phyloP scores from a whole-genome alignment of 2,888 invertebrate genomes.

The Thysanoteuthis rhombus region DNA sequence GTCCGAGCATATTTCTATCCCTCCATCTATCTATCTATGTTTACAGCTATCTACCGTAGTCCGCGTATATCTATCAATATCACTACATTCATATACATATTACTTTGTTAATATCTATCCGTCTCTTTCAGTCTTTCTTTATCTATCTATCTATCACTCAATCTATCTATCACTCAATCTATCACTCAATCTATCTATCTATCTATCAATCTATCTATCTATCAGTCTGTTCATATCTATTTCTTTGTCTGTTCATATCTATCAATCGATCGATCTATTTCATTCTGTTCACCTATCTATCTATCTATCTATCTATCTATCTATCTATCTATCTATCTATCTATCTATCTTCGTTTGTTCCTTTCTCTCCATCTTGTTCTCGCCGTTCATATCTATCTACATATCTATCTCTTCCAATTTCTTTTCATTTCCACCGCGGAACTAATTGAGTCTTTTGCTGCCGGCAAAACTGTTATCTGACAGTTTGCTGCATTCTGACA shows the following conservation, averaged over 20 bases:
- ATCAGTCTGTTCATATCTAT: too few species aligned
- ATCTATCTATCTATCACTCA: neutral
- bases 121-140: neutral
- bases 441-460: neutral
- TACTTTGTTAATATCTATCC: too few species aligned
- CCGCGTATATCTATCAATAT: neutral
- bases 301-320: neutral
- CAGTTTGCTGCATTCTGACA: neutral
- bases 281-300: neutral
- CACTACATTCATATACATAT: neutral
- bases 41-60: neutral
- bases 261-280: neutral
- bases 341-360: too few species aligned
- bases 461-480: neutral
- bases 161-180: too few species aligned
- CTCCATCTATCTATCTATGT: neutral
- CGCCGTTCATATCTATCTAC: neutral
- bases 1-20: too few species aligned
- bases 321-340: neutral
- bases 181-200: neutral
- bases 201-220: neutral
- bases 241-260: neutral
- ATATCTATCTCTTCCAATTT: neutral
- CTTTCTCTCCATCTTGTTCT: neutral
- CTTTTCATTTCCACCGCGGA: neutral